Conservation (phyloP, 2,888 invertebrate genomes). For the Empis stercorea region DNA sequence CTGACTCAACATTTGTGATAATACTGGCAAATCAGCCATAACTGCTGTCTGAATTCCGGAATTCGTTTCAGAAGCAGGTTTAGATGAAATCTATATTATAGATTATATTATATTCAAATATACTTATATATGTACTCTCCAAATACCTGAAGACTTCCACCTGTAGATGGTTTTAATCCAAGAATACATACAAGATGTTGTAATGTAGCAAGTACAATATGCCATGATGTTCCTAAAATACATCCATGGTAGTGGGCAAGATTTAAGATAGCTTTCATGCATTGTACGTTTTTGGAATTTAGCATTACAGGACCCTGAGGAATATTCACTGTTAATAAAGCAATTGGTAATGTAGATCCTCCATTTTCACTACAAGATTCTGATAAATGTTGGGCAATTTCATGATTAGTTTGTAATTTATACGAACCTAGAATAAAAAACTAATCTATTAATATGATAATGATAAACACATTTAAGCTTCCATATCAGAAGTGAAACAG, state of each 20-base stretch:
- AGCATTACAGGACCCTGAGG: conserved; percentile 67
- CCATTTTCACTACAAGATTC: conserved; percentile 58
- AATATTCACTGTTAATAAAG: conserved; percentile 57
- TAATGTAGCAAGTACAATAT: conserved; percentile 85
- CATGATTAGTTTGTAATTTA: background rate
- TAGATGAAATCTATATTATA: conserved; percentile 50
- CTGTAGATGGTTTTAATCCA: conserved; percentile 87
- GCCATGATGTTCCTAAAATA: conserved; percentile 87
- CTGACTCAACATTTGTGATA: conserved; percentile 82
- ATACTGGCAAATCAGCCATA: conserved; percentile 86
- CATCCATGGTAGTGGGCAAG: conserved; percentile 87
- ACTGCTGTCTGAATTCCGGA: conserved; percentile 90
- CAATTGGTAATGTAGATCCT: conserved; percentile 85
- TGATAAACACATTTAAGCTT: too few relatives aligned
- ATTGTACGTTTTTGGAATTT: conserved; percentile 93
- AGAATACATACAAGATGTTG: conserved; percentile 91
- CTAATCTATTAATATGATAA: background rate
- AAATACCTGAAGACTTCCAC: conserved; percentile 64
- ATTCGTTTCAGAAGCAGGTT: conserved; percentile 54
- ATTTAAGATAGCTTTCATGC: conserved; percentile 82
- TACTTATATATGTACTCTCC: too few relatives aligned
- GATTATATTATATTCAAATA: background rate
- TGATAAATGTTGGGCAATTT: conserved; percentile 30
- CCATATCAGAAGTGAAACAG: too few relatives aligned
- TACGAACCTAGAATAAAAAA: background rate